Conservation (phyloP, 2,797 vertebrate genomes). For the Thalassophryne amazonica region DNA sequence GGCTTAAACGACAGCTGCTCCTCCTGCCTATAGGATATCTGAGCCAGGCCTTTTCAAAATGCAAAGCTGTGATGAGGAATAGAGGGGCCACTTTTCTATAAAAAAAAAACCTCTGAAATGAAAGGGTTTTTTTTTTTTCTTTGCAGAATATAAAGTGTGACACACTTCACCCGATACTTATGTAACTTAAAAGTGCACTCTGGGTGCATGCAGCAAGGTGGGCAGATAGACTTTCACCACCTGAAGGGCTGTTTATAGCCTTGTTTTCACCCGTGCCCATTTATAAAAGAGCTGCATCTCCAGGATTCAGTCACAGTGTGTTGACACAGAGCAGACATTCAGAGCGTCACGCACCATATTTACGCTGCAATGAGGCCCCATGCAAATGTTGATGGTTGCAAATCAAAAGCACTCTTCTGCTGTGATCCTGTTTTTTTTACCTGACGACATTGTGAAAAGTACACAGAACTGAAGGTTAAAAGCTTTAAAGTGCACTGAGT, state of each 20-base stretch:
- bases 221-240: constrained; percentile 20
- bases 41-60: constrained; percentile 88
- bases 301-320: constrained; percentile 22
- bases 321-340: constrained; percentile 57
- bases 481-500: constrained; percentile 41
- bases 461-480: constrained; percentile 47
- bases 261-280: constrained; percentile 39
- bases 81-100: constrained; percentile 35
- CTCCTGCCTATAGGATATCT: constrained; percentile 84
- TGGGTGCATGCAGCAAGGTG: constrained; percentile 7
- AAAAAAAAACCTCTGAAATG: constrained; percentile 41
- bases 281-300: constrained; percentile 32
- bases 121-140: constrained; percentile 38
- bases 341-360: constrained; percentile 44
- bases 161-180: constrained; percentile 47
- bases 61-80: constrained; percentile 83
- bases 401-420: constrained; percentile 21
- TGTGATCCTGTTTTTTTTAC: constrained; percentile 9
- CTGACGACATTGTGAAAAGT: constrained; percentile 19
- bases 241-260: constrained; percentile 38
- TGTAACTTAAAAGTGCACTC: constrained; percentile 39
- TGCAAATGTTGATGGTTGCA: constrained; percentile 30
- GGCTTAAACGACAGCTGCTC: constrained; percentile 90
- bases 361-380: constrained; percentile 29
- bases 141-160: constrained; percentile 54